Conservation (phyloP, 2,113 vertebrate species). For the Apteryx owenii region DNA sequence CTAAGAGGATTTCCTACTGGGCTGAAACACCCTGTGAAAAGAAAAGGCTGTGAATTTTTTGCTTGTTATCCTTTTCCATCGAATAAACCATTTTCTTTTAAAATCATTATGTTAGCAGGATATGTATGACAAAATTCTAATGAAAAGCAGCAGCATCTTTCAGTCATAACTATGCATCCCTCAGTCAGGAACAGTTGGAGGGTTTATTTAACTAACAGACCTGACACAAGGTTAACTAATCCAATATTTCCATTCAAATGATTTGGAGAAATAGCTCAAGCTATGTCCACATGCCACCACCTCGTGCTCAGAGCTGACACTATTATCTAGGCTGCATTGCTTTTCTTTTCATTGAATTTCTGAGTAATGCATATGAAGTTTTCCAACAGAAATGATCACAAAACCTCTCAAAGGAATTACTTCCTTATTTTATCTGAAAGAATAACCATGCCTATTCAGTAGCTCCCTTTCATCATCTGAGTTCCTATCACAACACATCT, state of each 20-base stretch:
- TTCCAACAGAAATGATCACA: constrained; percentile 72
- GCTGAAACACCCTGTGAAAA: constrained; percentile 85
- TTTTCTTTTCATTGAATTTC: constrained; percentile 73
- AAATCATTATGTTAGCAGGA: constrained; percentile 71
- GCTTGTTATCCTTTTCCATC: constrained; percentile 70
- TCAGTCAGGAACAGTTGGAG: constrained; percentile 73
- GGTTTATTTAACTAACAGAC: constrained; percentile 73
- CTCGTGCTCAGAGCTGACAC: constrained; percentile 61
- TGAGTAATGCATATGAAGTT: constrained; percentile 67
- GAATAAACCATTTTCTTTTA: constrained; percentile 75
- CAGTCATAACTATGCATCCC: constrained; percentile 56
- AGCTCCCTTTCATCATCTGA: constrained; percentile 72
- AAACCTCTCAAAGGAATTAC: constrained; percentile 73
- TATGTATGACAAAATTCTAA: constrained; percentile 61
- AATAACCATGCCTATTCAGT: constrained; percentile 72
- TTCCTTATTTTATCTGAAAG: constrained; percentile 77
- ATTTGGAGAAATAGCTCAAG: constrained; percentile 52
- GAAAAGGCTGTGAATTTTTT: constrained; percentile 72
- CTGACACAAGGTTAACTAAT: constrained; percentile 68
- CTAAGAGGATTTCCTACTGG: constrained; percentile 81
- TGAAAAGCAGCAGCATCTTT: constrained; percentile 71
- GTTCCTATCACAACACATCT: constrained; percentile 71
- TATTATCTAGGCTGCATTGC: constrained; percentile 67
- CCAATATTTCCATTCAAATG: constrained; percentile 72
- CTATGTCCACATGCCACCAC: constrained; percentile 57